Percentiles rank a stretch among this genome's conserved stretches.
These are phyloP conservation scores for Chrysomallon squamiferum DNA, from an alignment of 1,140 invertebrate species.

Conservation along the genomic window DNA sequence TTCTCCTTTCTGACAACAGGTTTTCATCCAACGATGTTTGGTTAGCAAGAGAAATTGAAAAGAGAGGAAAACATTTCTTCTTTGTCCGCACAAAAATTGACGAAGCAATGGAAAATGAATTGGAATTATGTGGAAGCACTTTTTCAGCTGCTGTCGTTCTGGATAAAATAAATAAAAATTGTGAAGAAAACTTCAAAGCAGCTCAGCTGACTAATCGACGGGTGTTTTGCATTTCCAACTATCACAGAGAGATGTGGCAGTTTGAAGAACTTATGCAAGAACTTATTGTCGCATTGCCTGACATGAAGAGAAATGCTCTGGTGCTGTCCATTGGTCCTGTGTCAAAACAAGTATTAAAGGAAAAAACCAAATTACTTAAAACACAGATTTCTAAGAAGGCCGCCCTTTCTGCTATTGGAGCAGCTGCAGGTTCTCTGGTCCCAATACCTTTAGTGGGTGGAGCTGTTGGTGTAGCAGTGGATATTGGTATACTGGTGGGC, in stretches of 20 bases:
- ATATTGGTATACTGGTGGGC: not conserved
- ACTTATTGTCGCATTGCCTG: conserved; percentile 3
- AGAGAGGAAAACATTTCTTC: conserved; percentile 1
- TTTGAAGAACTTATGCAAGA: conserved; percentile 8
- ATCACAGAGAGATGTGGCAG: conserved; percentile 12
- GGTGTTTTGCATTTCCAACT: conserved; percentile 19
- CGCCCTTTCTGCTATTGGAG: not conserved
- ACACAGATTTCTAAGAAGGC: not conserved
- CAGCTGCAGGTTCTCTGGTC: conserved; percentile 4
- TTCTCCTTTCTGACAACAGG: conserved; percentile 14
- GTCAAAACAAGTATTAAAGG: conserved; percentile 9
- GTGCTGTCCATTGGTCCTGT: conserved; percentile 8
- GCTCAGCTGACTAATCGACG: not conserved
- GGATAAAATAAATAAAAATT: conserved; percentile 8
- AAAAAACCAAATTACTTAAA: conserved; percentile 10
- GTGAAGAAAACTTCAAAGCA: conserved; percentile 12
- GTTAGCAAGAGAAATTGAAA: conserved; percentile 15
- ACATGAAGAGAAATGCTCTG: conserved; percentile 10
- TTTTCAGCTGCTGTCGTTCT: not conserved
- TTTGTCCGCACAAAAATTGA: conserved; percentile 24
- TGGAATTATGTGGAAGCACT: not conserved
- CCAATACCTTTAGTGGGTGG: conserved; percentile 3
- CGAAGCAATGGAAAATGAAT: conserved; percentile 8
- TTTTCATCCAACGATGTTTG: conserved; percentile 14
- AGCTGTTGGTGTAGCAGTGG: not conserved